These are phyloP conservation scores for Drosophila meridiana DNA, from an alignment of 2,888 invertebrate genomes.

Conservation along the genomic window DNA sequence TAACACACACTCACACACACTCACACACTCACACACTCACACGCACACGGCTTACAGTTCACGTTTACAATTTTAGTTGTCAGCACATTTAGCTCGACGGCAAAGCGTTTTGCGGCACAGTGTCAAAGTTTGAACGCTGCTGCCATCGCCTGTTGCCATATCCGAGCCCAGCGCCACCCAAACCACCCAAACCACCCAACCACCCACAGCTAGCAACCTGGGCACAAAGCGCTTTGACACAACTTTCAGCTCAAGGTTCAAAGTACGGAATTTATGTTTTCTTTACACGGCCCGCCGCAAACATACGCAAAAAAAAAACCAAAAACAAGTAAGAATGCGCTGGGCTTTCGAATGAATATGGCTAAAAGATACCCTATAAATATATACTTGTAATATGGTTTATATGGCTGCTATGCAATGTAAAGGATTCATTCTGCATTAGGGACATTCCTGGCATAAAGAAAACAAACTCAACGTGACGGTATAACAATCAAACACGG, in stretches of 20 bases:
- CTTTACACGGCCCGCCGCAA: conserved; percentile 58
- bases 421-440: no score
- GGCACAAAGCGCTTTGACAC: conserved; percentile 66
- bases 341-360: neutral
- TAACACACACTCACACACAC: conserved; percentile 18
- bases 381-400: neutral
- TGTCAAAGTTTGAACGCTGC: conserved; percentile 55
- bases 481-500: no score
- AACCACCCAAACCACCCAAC: conserved; percentile 7
- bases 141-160: conserved; percentile 37
- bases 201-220: conserved; percentile 38
- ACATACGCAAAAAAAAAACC: conserved; percentile 49
- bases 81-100: conserved; percentile 56
- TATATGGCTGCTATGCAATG: no score
- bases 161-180: conserved; percentile 11
- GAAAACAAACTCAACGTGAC: no score
- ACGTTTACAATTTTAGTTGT: conserved; percentile 61
- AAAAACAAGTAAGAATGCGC: conserved; percentile 18
- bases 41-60: conserved; percentile 18
- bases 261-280: conserved; percentile 71
- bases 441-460: no score
- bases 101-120: conserved; percentile 50
- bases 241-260: conserved; percentile 68
- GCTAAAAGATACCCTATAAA: conserved; percentile 1
- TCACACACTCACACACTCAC: conserved; percentile 13